phyloP scores from a whole-genome alignment of 1,140 invertebrate genomes.

The Penaeus vannamei region DNA sequence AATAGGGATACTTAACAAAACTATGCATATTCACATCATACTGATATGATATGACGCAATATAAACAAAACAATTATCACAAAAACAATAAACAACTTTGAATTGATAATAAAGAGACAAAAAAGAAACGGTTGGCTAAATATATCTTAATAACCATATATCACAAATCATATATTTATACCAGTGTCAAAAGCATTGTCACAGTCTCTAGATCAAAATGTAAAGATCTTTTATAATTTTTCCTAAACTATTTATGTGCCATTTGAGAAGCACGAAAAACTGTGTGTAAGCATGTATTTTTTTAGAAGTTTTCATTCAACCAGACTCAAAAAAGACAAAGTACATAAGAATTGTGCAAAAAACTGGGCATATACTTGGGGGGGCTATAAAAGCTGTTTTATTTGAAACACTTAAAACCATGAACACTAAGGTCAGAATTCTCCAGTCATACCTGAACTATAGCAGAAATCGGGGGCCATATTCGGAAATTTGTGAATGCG shows the following conservation, averaged over 20 bases:
- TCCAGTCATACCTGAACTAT: conserved; percentile 12
- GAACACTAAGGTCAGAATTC: conserved; percentile 36
- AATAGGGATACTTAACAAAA: too few species aligned
- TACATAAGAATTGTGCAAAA: conserved; percentile 41
- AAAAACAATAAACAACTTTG: too few species aligned
- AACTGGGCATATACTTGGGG: conserved; percentile 35
- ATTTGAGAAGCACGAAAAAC: conserved; percentile 9
- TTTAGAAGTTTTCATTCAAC: conserved; percentile 27
- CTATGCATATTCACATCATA: too few species aligned
- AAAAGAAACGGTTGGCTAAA: too few species aligned
- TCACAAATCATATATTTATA: too few species aligned
- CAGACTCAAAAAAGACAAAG: conserved; percentile 37
- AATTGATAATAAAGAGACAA: too few species aligned
- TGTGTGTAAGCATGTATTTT: conserved; percentile 17
- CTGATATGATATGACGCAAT: too few species aligned
- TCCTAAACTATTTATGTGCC: not conserved
- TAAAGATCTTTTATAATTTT: conserved; percentile 19
- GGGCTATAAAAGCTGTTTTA: conserved; percentile 38
- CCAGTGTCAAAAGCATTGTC: conserved; percentile 22
- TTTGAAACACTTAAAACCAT: conserved; percentile 40
- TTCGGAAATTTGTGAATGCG: not conserved
- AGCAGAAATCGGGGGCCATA: conserved; percentile 10
- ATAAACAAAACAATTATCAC: too few species aligned
- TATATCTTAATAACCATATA: too few species aligned
- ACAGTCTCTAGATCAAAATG: conserved; percentile 3